Conservation (phyloP, 2,797 vertebrate species). For the Eulemur mongoz region DNA sequence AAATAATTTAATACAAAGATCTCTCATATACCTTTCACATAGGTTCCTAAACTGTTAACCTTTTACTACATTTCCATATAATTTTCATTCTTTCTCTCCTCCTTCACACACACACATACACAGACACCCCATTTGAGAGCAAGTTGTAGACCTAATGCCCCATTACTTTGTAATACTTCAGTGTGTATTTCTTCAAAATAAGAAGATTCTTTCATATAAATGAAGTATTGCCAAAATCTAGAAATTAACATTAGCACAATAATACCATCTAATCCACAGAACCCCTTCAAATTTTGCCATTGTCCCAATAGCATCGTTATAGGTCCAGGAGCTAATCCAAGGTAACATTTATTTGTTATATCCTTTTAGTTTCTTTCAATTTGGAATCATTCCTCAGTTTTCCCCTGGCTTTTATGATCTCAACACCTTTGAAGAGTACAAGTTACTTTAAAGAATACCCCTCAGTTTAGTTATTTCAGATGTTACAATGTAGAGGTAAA, state of each 20-base stretch:
- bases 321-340: background rate
- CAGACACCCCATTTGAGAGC: background rate
- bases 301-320: background rate
- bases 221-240: background rate
- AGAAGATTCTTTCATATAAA: background rate
- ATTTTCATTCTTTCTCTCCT: background rate
- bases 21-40: background rate
- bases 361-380: background rate
- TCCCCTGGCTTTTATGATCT: background rate
- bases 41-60: background rate
- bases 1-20: background rate
- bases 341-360: background rate
- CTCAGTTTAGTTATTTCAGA: background rate
- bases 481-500: background rate
- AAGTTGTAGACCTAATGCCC: background rate
- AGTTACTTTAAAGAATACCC: background rate
- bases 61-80: background rate
- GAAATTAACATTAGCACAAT: background rate
- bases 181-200: background rate
- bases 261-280: background rate
- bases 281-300: background rate
- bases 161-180: background rate
- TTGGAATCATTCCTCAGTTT: background rate
- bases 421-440: background rate
- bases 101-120: background rate